These are phyloP conservation scores for Callyntrura guangdongensis DNA, from an alignment of 2,888 invertebrate genomes.

Conservation along the genomic window DNA sequence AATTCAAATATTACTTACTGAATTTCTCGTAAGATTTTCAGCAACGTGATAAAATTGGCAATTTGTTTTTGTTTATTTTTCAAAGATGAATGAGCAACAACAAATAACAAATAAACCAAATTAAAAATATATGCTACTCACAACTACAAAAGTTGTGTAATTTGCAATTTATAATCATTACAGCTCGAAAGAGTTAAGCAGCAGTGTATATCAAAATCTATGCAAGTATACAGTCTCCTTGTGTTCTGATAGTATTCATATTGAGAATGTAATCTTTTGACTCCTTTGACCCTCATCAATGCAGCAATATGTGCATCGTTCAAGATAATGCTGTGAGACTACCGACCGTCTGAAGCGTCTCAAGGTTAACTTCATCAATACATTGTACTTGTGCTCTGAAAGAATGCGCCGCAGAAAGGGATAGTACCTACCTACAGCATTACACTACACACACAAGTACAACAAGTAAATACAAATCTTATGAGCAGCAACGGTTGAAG, in stretches of 20 bases:
- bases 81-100: too few species aligned
- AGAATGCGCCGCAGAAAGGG: too few species aligned
- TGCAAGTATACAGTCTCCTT: not conserved
- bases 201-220: not conserved
- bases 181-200: not conserved
- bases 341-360: constrained; percentile 23
- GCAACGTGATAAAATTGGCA: too few species aligned
- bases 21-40: too few species aligned
- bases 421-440: not conserved
- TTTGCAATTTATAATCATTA: not conserved
- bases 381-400: not conserved
- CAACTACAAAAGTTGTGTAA: not conserved
- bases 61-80: too few species aligned
- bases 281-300: constrained; percentile 46
- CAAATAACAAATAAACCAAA: too few species aligned
- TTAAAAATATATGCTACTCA: not conserved
- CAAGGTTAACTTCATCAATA: constrained; percentile 58
- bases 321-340: not conserved
- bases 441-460: not conserved
- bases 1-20: too few species aligned
- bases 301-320: constrained; percentile 9
- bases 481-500: not conserved
- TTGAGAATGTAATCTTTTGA: constrained; percentile 29
- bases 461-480: not conserved
- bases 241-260: not conserved